Base-by-base conservation (phyloP, 2,113 vertebrate genomes). In the Nipponia nippon region DNA sequence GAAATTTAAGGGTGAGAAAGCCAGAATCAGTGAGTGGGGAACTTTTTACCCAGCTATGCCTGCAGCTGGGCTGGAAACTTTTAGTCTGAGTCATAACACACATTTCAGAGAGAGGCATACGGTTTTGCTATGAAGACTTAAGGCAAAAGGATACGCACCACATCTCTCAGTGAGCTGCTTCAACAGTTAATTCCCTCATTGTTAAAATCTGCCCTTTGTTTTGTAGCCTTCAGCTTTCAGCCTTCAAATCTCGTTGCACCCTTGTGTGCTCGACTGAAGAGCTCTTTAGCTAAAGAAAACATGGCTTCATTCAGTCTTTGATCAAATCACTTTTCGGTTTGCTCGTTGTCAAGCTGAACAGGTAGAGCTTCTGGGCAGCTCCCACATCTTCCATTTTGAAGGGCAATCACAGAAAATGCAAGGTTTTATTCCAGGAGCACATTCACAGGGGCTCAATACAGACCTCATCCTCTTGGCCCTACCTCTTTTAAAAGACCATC, bases 241-340 rank as follows among this genome's bases (percentile, higher is more conserved):
- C 71, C 58, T 70, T 86, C 89, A 78, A 92, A 86, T 66, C 81
- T 78, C 2, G 2, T 81, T 0, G 0, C n/a, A 91, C 9, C 29
- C 32, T 61, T 49, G 34, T 32, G 56, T 47, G 32, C 61, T 93
- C 1, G 0, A 10, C 56, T 76, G 87, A 95, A 89, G 93, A 92
- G 70, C 61, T 92, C 81, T 85, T 94, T 29, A 89, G 34, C 56
- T 87, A 42, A 63, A 95, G 89, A 87, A 94, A 95, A 85, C 56
- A 58, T 52, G n/a, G 80, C 23, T 55, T 67, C 19, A 27, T 59
- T 77, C 69, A 84, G 36, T 49, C 81, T 95, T 82, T 58, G 82
- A 87, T 90, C 80, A 87, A 93, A 83, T 77, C 32, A 73, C 15
- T 89, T 89, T 87, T 59, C 6, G 1, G 0, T 53, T 67, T 69